These are phyloP conservation scores for Siphlonurus alternatus DNA, from an alignment of 2,888 invertebrate species.

Conservation along the genomic window DNA sequence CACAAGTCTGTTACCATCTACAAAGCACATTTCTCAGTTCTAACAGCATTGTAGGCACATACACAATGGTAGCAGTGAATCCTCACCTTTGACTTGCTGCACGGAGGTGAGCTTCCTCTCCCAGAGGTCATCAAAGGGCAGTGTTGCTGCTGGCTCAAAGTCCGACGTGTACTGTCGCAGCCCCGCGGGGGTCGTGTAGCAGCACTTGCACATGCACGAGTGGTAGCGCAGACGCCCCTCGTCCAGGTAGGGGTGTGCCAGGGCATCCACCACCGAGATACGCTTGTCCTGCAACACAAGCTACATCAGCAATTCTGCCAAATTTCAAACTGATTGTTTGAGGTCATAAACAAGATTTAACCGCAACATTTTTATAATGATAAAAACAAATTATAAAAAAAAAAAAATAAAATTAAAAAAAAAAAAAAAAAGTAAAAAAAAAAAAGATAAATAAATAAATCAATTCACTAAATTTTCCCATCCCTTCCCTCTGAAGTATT, in stretches of 20 bases:
- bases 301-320: background rate
- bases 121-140: conserved; percentile 91
- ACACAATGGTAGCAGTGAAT: no score
- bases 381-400: background rate
- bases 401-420: background rate
- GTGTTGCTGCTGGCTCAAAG: conserved; percentile 80
- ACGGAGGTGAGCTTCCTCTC: conserved; percentile 86
- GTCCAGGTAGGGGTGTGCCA: conserved; percentile 93
- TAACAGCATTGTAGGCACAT: no score
- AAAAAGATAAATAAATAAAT: no score
- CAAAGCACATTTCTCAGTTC: no score
- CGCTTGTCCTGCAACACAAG: conserved; percentile 57
- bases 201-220: conserved; percentile 99
- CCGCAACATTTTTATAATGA: no score
- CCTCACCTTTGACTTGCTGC: conserved; percentile 83
- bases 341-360: no score
- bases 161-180: conserved; percentile 79
- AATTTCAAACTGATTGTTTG: no score
- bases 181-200: conserved; percentile 58
- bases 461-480: no score
- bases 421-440: no score
- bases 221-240: conserved; percentile 97
- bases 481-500: no score
- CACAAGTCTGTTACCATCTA: no score
- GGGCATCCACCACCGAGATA: conserved; percentile 84